Conservation (phyloP, 2,113 vertebrate species). For the Mobula birostris region DNA sequence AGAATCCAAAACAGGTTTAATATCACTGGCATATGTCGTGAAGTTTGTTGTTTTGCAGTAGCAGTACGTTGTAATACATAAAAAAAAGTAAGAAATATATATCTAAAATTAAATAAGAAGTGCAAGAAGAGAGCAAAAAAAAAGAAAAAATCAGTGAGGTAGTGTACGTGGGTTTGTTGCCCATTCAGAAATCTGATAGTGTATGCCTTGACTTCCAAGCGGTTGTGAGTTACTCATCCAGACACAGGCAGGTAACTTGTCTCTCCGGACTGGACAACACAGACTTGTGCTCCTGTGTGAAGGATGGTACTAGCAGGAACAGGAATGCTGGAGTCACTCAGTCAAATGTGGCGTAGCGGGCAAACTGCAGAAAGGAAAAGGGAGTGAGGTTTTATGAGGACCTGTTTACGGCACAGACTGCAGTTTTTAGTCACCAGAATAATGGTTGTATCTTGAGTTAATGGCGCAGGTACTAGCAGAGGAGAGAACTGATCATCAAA, state of each 20-base stretch:
- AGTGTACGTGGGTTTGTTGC: too few species aligned
- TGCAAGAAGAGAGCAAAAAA: too few species aligned
- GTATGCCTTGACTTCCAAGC: too few species aligned
- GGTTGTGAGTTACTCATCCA: not conserved
- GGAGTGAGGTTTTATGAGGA: not conserved
- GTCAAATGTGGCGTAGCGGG: not conserved
- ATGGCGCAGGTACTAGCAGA: not conserved
- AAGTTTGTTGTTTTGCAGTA: too few species aligned
- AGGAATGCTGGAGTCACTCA: not conserved
- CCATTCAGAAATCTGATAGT: too few species aligned
- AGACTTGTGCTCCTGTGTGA: not conserved
- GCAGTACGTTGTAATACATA: too few species aligned
- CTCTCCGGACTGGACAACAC: too few species aligned
- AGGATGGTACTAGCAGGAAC: not conserved
- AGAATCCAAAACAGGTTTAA: too few species aligned
- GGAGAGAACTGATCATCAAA: not conserved
- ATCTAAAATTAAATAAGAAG: too few species aligned
- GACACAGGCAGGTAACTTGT: not conserved
- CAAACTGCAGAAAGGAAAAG: not conserved
- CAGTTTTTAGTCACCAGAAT: not conserved
- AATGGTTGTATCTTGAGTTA: not conserved
- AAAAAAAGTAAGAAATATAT: too few species aligned
- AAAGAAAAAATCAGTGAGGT: too few species aligned
- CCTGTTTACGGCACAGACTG: not conserved
- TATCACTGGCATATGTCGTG: too few species aligned